Conservation (phyloP, 2,888 invertebrate genomes). For the Thereva unica region DNA sequence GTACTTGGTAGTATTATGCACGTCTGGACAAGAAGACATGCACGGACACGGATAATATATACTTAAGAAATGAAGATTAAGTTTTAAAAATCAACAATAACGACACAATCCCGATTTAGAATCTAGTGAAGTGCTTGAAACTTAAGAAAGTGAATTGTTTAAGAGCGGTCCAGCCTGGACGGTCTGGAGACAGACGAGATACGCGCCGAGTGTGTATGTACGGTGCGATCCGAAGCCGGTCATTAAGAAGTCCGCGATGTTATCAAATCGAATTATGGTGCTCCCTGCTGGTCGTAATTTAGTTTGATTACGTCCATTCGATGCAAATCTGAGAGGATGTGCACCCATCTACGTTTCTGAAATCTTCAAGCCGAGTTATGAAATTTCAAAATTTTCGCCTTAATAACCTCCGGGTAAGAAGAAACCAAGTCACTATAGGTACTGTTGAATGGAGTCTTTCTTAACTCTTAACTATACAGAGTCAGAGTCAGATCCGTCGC, state of each 20-base stretch:
- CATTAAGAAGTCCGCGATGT: slow-evolving; percentile 19
- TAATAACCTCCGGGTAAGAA: slow-evolving; percentile 30
- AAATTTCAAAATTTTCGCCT: slow-evolving; percentile 26
- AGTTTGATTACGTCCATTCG: slow-evolving; percentile 15
- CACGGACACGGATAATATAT: too few relatives aligned
- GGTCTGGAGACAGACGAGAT: too few relatives aligned
- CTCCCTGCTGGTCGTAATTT: slow-evolving; percentile 20
- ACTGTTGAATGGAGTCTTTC: not conserved
- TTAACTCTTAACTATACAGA: too few relatives aligned
- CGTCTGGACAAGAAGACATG: not conserved
- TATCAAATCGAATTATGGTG: slow-evolving; percentile 31
- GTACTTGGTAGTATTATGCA: not conserved
- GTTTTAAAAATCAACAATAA: too few relatives aligned
- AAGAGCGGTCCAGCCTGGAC: too few relatives aligned
- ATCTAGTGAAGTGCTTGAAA: too few relatives aligned
- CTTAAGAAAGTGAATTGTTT: too few relatives aligned
- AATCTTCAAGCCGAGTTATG: slow-evolving; percentile 3
- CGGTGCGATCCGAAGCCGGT: not conserved
- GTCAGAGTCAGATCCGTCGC: too few relatives aligned
- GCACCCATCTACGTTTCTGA: not conserved
- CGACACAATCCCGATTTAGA: too few relatives aligned
- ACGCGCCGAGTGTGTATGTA: too few relatives aligned
- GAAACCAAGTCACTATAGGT: not conserved
- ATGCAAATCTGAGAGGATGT: slow-evolving; percentile 19
- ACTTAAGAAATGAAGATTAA: too few relatives aligned